Conservation (phyloP, 2,888 invertebrate genomes). For the Dynastes maya region DNA sequence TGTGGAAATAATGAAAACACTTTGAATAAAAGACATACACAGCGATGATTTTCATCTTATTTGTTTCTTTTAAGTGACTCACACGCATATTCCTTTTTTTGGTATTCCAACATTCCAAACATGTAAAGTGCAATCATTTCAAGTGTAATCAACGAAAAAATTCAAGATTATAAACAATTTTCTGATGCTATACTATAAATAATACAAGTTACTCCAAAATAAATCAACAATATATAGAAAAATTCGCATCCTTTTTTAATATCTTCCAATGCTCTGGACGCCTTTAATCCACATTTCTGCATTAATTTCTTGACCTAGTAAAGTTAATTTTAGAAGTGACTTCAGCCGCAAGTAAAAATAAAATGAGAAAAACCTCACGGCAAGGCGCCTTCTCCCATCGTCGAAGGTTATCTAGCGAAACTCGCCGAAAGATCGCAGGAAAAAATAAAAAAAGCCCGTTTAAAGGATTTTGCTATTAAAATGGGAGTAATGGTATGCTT, state of each 20-base stretch:
- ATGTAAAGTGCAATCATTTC: no score
- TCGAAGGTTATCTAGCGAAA: constrained; percentile 35
- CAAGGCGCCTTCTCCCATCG: constrained; percentile 26
- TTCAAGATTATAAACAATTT: no score
- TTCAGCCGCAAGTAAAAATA: constrained; percentile 45
- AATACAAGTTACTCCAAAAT: no score
- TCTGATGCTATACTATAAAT: no score
- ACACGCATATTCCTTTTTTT: no score
- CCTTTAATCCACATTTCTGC: constrained; percentile 36
- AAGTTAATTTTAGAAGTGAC: constrained; percentile 46
- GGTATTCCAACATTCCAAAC: no score
- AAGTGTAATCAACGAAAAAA: no score
- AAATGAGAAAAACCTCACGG: constrained; percentile 40
- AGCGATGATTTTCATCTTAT: not conserved
- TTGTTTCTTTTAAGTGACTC: not conserved
- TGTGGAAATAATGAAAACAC: not conserved
- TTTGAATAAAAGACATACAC: not conserved
- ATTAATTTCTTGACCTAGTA: constrained; percentile 48
- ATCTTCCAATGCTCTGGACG: not conserved
- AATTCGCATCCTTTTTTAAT: no score
- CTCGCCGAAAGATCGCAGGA: not conserved
- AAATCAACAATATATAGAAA: no score
- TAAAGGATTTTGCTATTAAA: not conserved
- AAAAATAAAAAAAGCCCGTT: not conserved
- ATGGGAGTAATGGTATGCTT: no score